A percentile compares a stretch with the other conserved stretches of the same genome.
Evolutionary conservation across 2,113 vertebrate genomes (phyloP).

Genomic region (Zingel zingel): DNA sequence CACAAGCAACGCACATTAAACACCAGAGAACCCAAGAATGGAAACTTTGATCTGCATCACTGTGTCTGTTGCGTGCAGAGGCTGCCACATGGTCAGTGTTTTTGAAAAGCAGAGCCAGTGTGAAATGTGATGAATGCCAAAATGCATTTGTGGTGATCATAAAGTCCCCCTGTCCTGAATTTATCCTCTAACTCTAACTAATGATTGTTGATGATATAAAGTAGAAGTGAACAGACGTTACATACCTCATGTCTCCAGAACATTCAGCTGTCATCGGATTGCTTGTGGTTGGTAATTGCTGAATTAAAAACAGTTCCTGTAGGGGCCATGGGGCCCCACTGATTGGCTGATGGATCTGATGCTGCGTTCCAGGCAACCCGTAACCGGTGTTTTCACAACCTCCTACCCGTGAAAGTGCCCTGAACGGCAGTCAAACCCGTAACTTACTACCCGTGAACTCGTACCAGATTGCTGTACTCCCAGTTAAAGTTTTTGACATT

Average conservation of each 20-base stretch:
- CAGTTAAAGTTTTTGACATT: too few species aligned
- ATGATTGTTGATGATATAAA: background rate
- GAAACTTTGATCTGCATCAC: slow-evolving; percentile 44
- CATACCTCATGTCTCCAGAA: background rate
- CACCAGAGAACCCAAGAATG: slow-evolving; percentile 15
- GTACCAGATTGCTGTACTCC: too few species aligned
- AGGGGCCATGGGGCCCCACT: background rate
- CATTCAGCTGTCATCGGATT: background rate
- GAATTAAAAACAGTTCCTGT: background rate
- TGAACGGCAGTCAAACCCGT: too few species aligned
- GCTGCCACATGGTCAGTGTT: slow-evolving; percentile 33
- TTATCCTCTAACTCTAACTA: slow-evolving; percentile 1
- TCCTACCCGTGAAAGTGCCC: too few species aligned
- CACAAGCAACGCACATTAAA: slow-evolving; percentile 45
- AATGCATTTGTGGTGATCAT: slow-evolving; percentile 8
- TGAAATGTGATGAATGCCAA: slow-evolving; percentile 8
- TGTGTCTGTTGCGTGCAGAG: slow-evolving; percentile 21
- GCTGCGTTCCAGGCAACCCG: too few species aligned
- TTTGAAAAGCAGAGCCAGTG: background rate
- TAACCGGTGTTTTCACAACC: too few species aligned
- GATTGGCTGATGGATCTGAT: slow-evolving; percentile 8
- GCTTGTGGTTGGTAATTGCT: background rate
- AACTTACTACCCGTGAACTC: too few species aligned
- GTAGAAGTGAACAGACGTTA: background rate
- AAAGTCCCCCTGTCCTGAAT: background rate